Evolutionary conservation across 2,888 invertebrate species (phyloP), one percentile per base, ranked within the genome.

Genomic region (Cabera pusaria): DNA sequence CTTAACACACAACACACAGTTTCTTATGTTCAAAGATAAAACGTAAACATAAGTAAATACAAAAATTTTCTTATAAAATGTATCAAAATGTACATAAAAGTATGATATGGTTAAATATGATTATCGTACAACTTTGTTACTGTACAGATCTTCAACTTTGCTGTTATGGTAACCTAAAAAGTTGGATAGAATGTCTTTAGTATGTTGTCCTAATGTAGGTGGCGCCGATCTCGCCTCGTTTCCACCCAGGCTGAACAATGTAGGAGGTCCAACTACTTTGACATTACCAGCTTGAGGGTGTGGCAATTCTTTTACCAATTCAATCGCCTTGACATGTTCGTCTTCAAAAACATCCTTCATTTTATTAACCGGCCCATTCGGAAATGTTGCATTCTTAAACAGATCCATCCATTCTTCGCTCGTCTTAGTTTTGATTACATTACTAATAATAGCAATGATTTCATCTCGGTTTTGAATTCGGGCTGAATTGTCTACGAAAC

Each of bases 301-400:
- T 0, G 89, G 69, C 45, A 96, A 52, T 41, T 92, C 92, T 71
- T 95, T 91, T 0, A 96, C 94, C 35, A 96, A 67, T n/a, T 86
- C 91, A 43, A 94, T 93, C 1, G 91, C 90, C 48, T 91, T 90
- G 0, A 98, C 92, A 79, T 98, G 98, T 1, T 94, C 93, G 87
- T 98, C 97, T 29, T 93, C 90, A 73, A 98, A 98, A 0, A 96
- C 96, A 79, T 96, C 93, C 46, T 91, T 82, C 77, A 98, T 93
- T 21, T 90, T 93, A 81, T 99, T 98, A 2, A 99, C 93, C 0
- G 97, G 97, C 0, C 97, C 98, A 62, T 93, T 95, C 0, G 98
- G 97, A 72, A 98, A 96, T 1, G 93, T 86, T 0, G 93, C 92
- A 7, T 92, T 92, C 36, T 93, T 91, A 57, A 98, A 94, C 20